Percentiles rank a stretch among this genome's conserved stretches.
Evolutionary conservation across 2,888 invertebrate species (phyloP).

Genomic region (Machimus atricapillus): DNA sequence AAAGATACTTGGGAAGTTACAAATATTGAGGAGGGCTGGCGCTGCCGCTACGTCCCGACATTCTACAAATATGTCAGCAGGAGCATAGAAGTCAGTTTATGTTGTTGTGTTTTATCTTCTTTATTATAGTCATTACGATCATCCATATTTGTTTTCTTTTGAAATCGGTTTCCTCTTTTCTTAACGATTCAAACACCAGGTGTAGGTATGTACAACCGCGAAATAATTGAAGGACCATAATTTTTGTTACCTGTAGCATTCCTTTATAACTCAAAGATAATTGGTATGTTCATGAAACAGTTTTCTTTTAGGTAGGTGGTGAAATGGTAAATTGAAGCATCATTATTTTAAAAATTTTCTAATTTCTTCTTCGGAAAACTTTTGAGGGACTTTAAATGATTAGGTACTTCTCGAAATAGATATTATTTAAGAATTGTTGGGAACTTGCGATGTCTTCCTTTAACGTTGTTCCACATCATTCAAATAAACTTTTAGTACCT

Average conservation of each 20-base stretch:
- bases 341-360: not conserved
- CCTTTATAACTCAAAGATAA: not conserved
- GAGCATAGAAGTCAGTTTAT: not conserved
- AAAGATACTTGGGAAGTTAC: constrained; percentile 40
- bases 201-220: not conserved
- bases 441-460: too few species aligned
- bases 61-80: not conserved
- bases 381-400: not conserved
- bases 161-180: not conserved
- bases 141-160: constrained; percentile 29
- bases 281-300: not conserved
- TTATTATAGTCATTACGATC: constrained; percentile 33
- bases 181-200: not conserved
- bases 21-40: constrained; percentile 21
- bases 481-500: too few species aligned
- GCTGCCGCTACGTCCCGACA: not conserved
- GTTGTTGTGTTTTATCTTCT: not conserved
- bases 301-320: not conserved
- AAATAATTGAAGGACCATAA: not conserved
- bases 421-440: not conserved
- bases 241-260: not conserved
- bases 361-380: not conserved
- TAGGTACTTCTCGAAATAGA: not conserved
- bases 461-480: too few species aligned
- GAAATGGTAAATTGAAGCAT: not conserved